Evolutionary conservation across 2,888 invertebrate genomes (phyloP), one percentile per base, ranked within the genome.

Genomic region (Coelopa pilipes): DNA sequence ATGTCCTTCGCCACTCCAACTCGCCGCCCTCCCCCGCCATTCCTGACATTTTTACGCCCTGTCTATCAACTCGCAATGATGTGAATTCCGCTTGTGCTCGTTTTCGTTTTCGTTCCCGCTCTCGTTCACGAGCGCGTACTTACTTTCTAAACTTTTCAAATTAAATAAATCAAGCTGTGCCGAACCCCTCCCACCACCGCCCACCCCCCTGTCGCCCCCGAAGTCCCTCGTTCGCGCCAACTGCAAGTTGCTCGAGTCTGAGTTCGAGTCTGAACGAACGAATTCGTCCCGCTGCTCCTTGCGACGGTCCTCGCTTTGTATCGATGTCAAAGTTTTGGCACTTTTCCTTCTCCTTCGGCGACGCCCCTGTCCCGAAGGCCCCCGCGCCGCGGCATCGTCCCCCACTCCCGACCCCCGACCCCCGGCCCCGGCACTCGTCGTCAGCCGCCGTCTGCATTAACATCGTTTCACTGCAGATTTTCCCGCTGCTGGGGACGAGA

Each of bases 111-210:
- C n/a, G n/a, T n/a, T n/a, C n/a, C n/a, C 34, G 34, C 7, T 34
- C 34, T 7, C 34, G 34, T 34, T 34, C 34, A 34, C 34, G 34
- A 21, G 17, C 21, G 57, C 57, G 57, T 17, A 21, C 57, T 57
- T 21, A 57, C 57, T 57, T 57, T 57, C 1, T 21, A 57, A 57
- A 57, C 57, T 57, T 57, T 57, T 57, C 57, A 57, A 34, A 34
- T 34, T 34, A 34, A 34, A 34, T 34, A 34, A 34, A 34, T 34
- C 34, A 34, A 34, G 34, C 34, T 34, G 34, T 34, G 34, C 34
- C 7, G 34, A 34, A 34, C 34, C 34, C 34, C 34, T 34, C 34
- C 34, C 34, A 4, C 21, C 19, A n/a, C 21, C 19, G 4, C 34
- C 7, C 34, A 7, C 34, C 4, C 34, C 34, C 7, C 34, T 34